These are phyloP conservation scores for Ferrisia virgata DNA, from an alignment of 2,888 invertebrate genomes.

Conservation along the genomic window DNA sequence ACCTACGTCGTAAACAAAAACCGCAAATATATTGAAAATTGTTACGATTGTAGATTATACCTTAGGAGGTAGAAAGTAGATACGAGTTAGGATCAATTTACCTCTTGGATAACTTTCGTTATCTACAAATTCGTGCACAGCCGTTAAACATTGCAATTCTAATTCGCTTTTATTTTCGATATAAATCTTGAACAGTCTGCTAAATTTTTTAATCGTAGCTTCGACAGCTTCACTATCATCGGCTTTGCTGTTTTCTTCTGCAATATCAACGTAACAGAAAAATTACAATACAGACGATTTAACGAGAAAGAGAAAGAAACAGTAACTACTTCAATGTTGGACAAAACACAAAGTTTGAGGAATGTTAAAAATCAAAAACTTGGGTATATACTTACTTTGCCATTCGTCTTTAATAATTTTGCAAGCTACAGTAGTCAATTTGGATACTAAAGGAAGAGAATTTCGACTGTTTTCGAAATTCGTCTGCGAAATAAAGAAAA, in stretches of 20 bases:
- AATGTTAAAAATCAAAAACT: no score
- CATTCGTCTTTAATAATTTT: background rate
- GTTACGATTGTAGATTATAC: no score
- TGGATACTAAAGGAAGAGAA: background rate
- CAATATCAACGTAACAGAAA: background rate
- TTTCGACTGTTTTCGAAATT: conserved; percentile 20
- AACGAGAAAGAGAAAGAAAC: no score
- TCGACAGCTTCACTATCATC: background rate
- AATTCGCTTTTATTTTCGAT: conserved; percentile 34
- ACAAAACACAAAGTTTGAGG: no score
- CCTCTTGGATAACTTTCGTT: background rate
- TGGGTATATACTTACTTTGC: background rate
- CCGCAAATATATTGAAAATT: no score
- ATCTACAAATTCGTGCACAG: background rate
- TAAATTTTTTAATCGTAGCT: background rate
- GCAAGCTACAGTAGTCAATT: background rate
- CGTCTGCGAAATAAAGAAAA: background rate
- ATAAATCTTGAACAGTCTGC: conserved; percentile 22
- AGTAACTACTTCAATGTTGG: no score
- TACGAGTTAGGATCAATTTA: background rate
- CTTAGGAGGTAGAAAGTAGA: no score
- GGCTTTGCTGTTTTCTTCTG: background rate
- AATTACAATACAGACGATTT: background rate
- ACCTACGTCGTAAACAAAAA: background rate
- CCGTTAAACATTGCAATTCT: conserved; percentile 30